Conservation (phyloP, 2,888 invertebrate genomes). For the Euclidia mi region DNA sequence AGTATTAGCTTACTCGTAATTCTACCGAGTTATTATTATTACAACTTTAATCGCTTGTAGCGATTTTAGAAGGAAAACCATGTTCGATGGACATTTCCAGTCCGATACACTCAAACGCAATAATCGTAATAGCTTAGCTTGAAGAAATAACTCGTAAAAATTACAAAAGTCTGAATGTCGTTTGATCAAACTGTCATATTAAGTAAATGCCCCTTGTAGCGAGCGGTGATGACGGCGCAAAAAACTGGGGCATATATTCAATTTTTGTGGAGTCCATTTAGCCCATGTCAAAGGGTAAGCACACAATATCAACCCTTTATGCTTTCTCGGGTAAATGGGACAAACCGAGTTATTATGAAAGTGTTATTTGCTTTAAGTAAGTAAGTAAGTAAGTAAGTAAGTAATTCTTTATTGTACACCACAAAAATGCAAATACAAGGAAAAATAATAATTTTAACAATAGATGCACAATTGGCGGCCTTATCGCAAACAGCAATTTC, state of each 20-base stretch:
- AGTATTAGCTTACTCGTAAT: neutral
- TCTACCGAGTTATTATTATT: neutral
- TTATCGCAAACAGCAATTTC: too few relatives aligned
- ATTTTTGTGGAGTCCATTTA: constrained; percentile 2
- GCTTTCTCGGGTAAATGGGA: constrained; percentile 6
- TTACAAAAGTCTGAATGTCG: too few relatives aligned
- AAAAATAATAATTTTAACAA: too few relatives aligned
- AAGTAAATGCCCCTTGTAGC: too few relatives aligned
- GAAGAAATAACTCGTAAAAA: neutral
- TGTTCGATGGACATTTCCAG: neutral
- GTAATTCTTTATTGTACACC: too few relatives aligned
- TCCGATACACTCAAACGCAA: neutral
- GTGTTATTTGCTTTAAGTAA: neutral
- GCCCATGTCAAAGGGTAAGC: constrained; percentile 13
- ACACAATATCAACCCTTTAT: constrained; percentile 10
- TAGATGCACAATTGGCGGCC: too few relatives aligned
- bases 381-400: too few relatives aligned
- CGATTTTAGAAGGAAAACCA: constrained; percentile 1
- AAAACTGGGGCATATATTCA: neutral
- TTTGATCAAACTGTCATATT: too few relatives aligned
- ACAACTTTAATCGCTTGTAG: neutral
- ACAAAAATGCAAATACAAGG: too few relatives aligned
- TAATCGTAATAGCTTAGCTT: neutral
- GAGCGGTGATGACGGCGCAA: constrained; percentile 7
- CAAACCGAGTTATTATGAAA: constrained; percentile 6